These are phyloP conservation scores for Heliconius congener DNA, from an alignment of 1,140 invertebrate species.

Conservation along the genomic window DNA sequence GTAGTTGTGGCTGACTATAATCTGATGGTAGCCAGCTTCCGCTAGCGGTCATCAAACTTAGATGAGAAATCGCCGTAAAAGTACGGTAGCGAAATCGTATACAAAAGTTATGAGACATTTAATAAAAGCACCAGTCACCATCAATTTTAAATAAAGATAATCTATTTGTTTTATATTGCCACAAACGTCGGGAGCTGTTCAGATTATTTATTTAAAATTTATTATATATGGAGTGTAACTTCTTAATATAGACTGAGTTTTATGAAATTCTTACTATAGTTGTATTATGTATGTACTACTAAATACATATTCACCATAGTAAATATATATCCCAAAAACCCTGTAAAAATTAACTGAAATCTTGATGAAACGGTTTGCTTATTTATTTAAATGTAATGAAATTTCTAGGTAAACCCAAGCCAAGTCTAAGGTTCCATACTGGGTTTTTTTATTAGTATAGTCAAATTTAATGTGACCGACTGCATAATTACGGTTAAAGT, in stretches of 20 bases:
- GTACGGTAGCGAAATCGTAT: slow-evolving; percentile 19
- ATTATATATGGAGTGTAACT: neutral
- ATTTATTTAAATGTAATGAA: no score
- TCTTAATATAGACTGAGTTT: neutral
- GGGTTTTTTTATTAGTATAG: no score
- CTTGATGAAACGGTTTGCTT: no score
- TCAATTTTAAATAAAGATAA: slow-evolving; percentile 23
- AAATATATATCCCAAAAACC: no score
- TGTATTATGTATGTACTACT: no score
- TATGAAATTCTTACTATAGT: no score
- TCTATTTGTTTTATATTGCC: slow-evolving; percentile 17
- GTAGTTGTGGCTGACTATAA: slow-evolving; percentile 34
- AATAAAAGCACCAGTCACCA: slow-evolving; percentile 15
- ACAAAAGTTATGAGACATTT: slow-evolving; percentile 19
- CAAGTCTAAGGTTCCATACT: no score
- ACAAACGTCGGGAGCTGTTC: neutral
- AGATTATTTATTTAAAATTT: slow-evolving; percentile 2
- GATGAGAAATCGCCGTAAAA: slow-evolving; percentile 26
- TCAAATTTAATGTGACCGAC: no score
- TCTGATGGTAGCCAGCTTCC: slow-evolving; percentile 38
- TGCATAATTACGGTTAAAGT: no score
- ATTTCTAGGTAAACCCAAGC: no score
- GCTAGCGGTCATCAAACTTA: slow-evolving; percentile 42
- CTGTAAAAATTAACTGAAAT: no score
- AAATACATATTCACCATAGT: no score